phyloP scores from a whole-genome alignment of 1,140 invertebrate species.

The Temnothorax longispinosus region DNA sequence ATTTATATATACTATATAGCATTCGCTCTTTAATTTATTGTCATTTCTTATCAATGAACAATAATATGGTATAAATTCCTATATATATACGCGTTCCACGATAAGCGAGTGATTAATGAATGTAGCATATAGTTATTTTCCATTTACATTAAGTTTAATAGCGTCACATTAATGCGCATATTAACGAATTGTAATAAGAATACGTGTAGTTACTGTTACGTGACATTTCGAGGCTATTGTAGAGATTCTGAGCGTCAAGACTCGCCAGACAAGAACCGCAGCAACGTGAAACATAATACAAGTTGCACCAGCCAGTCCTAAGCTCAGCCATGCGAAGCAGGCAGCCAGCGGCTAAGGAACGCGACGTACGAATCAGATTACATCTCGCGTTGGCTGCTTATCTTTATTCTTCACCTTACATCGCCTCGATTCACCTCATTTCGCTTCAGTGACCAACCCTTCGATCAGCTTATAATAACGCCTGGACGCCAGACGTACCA shows the following conservation, averaged over 20 bases:
- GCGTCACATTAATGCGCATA: not conserved
- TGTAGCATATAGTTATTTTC: not conserved
- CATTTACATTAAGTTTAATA: not conserved
- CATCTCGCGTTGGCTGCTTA: constrained; percentile 83
- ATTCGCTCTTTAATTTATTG: not conserved
- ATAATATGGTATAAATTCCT: not conserved
- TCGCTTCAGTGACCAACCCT: constrained; percentile 76
- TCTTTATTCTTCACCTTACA: constrained; percentile 81
- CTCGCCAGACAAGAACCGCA: constrained; percentile 83
- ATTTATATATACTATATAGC: not conserved
- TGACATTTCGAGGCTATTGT: constrained; percentile 71
- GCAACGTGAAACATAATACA: constrained; percentile 85
- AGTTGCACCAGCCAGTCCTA: constrained; percentile 83
- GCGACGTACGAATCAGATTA: constrained; percentile 85
- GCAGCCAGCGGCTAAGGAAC: constrained; percentile 81
- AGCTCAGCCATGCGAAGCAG: constrained; percentile 84
- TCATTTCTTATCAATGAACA: not conserved
- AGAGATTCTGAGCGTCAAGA: constrained; percentile 62
- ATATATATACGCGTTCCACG: not conserved
- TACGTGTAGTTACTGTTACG: constrained; percentile 65
- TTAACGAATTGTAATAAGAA: constrained; percentile 35
- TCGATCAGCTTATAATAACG: constrained; percentile 69
- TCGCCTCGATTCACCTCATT: constrained; percentile 80
- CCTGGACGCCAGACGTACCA: not conserved
- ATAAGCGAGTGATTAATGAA: constrained; percentile 13